Evolutionary conservation across 2,888 invertebrate species (phyloP).

Genomic region (Drosophila quinaria): DNA sequence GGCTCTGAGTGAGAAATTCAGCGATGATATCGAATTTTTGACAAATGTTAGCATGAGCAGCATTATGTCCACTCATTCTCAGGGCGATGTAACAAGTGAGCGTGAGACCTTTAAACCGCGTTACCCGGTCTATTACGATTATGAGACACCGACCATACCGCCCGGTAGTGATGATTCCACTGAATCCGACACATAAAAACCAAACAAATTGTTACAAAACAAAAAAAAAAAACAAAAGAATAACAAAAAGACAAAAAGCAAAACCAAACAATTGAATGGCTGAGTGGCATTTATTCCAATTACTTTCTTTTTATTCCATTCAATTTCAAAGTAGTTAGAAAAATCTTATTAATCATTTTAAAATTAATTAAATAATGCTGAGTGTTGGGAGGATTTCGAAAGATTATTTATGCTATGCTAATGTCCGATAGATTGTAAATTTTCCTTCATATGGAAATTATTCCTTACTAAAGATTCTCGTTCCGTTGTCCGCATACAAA

Average conservation of each 20-base stretch:
- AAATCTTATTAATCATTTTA: slow-evolving; percentile 18
- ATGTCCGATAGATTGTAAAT: slow-evolving; percentile 29
- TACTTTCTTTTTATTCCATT: slow-evolving; percentile 65
- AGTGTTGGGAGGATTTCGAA: slow-evolving; percentile 15
- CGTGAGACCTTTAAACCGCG: slow-evolving; percentile 84
- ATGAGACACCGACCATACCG: slow-evolving; percentile 85
- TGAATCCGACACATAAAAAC: slow-evolving; percentile 78
- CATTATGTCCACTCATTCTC: slow-evolving; percentile 73
- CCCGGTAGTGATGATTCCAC: slow-evolving; percentile 85
- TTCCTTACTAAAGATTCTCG: not conserved
- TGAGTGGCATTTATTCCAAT: slow-evolving; percentile 72
- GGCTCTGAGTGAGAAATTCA: slow-evolving; percentile 84
- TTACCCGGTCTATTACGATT: slow-evolving; percentile 85
- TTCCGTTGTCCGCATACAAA: slow-evolving; percentile 23
- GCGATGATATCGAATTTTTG: slow-evolving; percentile 83
- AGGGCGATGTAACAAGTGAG: slow-evolving; percentile 80
- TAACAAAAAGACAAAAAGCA: slow-evolving; percentile 31
- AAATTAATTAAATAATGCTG: slow-evolving; percentile 11
- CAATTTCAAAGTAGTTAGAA: slow-evolving; percentile 63
- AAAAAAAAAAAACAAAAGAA: slow-evolving; percentile 23
- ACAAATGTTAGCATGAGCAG: slow-evolving; percentile 84
- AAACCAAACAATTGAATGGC: slow-evolving; percentile 67
- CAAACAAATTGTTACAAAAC: slow-evolving; percentile 51
- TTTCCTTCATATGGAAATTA: not conserved
- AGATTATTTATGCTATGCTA: not conserved